A percentile compares a stretch with the other conserved stretches of the same genome.
Conservation (phyloP, 2,888 invertebrate genomes). For the Caenorhabditis japonica region DNA sequence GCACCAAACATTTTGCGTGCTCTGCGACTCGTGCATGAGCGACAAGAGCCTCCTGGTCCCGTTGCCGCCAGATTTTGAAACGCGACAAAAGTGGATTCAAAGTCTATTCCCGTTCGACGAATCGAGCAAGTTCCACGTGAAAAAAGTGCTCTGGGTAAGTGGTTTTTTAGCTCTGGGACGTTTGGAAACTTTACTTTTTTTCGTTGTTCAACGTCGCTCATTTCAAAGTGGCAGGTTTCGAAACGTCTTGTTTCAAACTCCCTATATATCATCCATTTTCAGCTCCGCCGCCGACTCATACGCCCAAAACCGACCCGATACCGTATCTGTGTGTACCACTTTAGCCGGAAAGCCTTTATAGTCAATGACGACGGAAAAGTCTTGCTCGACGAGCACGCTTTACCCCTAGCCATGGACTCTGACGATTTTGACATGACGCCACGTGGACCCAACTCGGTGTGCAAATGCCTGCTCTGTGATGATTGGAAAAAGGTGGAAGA, state of each 20-base stretch:
- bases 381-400: constrained; percentile 36
- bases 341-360: constrained; percentile 41
- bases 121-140: constrained; percentile 33
- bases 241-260: no score
- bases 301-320: constrained; percentile 56
- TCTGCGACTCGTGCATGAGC: constrained; percentile 58
- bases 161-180: not conserved
- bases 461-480: constrained; percentile 59
- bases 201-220: no score
- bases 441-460: constrained; percentile 54
- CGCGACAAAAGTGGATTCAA: constrained; percentile 33
- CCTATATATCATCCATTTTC: constrained; percentile 1
- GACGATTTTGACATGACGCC: constrained; percentile 58
- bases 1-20: constrained; percentile 55
- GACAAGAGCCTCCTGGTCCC: constrained; percentile 48
- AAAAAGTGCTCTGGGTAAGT: constrained; percentile 43
- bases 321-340: constrained; percentile 61
- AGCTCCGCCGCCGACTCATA: constrained; percentile 53
- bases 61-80: constrained; percentile 45
- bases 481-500: constrained; percentile 55
- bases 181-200: no score
- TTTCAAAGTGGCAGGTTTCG: no score
- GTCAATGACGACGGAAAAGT: constrained; percentile 37
- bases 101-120: constrained; percentile 33
- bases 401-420: constrained; percentile 54